A percentile compares a stretch with the other conserved stretches of the same genome.
Conservation (phyloP, 2,888 invertebrate genomes). For the Emmelina monodactyla region DNA sequence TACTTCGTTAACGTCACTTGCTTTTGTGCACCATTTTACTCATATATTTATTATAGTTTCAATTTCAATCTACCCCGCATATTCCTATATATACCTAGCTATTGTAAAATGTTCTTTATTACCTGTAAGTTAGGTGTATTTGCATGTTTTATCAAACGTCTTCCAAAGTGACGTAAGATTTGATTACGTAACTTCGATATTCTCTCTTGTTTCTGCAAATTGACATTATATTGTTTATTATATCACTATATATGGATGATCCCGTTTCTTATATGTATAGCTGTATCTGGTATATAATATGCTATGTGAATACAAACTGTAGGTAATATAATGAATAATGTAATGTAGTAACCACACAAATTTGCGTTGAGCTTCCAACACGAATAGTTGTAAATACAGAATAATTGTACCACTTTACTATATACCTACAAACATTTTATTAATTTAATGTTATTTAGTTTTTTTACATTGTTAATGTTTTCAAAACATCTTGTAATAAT, state of each 20-base stretch:
- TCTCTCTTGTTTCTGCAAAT: constrained; percentile 12
- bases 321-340: background rate
- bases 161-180: constrained; percentile 61
- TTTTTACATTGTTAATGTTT: no score
- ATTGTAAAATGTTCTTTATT: constrained; percentile 45
- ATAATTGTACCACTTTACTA: constrained; percentile 18
- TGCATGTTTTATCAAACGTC: constrained; percentile 61
- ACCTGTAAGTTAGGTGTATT: constrained; percentile 49
- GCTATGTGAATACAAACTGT: constrained; percentile 9
- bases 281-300: constrained; percentile 19
- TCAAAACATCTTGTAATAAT: no score
- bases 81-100: constrained; percentile 30
- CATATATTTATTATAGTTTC: constrained; percentile 23
- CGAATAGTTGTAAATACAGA: constrained; percentile 66
- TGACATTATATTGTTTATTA: constrained; percentile 10
- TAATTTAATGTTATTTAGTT: background rate
- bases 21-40: constrained; percentile 40
- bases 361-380: constrained; percentile 69
- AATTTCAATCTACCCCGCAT: constrained; percentile 25
- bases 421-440: background rate
- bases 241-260: constrained; percentile 9
- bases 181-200: constrained; percentile 13
- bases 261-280: constrained; percentile 5
- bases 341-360: constrained; percentile 40
- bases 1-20: constrained; percentile 17